Evolutionary conservation across 2,797 vertebrate genomes (phyloP), one percentile per base, ranked within the genome.

Genomic region (Epinephelus coioides): DNA sequence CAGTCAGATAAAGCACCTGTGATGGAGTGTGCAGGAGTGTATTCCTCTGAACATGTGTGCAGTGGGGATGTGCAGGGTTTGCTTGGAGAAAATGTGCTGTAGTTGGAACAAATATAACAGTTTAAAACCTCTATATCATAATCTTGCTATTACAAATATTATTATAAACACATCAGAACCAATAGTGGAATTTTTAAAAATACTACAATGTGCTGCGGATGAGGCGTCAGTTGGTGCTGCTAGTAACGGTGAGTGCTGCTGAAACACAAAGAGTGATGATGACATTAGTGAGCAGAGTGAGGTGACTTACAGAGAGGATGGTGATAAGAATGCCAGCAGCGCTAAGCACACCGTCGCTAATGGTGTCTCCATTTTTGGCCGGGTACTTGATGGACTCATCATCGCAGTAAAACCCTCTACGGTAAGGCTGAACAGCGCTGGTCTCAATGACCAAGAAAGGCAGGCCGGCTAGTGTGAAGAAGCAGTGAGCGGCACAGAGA

Each of bases 381-480:
- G 98, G 98, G 86, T 98, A 99, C 94, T 94, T 97, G 96, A 99
- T 98, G 94, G 97, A 97, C 85, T 98, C 97, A 0, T 99, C 98
- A 0, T 94, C 91, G 87, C 98, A 99, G 95, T 98, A 98, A 96
- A 99, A 99, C 68, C 98, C 98, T 73, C 98, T 95, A 83, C 90
- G 96, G 94, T 98, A 99, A 81, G 98, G 98, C 74, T 97, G 96
- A 87, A 99, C 97, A 92, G 97, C 96, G 89, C 97, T 98, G 23
- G 97, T 97, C 95, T 99, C 97, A 69, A 98, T 99, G 95, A 99
- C 97, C 94, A 99, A 95, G 95, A 99, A 99, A 81, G 98, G 98
- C 83, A 99, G 95, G 89, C 96, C 97, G 5, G 98, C 98, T 94
- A 89, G 86, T 81, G 89, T 89, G 90, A 86, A 25, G 81, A 89